Base-by-base conservation (phyloP, 2,888 invertebrate genomes). In the Oligia strigilis region DNA sequence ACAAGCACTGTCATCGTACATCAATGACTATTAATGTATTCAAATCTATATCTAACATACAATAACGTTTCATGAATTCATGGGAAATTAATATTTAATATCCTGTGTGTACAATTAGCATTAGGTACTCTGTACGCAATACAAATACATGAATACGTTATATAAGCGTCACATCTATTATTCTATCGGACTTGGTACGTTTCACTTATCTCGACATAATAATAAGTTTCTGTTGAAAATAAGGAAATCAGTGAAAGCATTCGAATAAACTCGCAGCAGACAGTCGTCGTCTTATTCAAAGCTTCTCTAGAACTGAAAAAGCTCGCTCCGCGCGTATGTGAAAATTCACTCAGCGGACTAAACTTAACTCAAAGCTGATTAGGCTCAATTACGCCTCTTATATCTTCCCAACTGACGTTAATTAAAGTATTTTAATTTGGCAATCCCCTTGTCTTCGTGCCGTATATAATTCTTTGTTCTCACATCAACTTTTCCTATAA, bases 401-500 rank as follows among this genome's bases (percentile, higher is more conserved):
- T 90, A 91, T 92, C 91, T 90, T 92, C 91, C 87, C 89, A 92
- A 92, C 89, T 89, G 90, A 91, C 91, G 90, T 93, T 95, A 94
- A 95, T 94, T 95, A 94, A 94, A 94, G 91, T 92, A 93, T 95
- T 93, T 92, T 92, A 93, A 94, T 94, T 92, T 93, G 83, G 79
- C 87, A 83, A 91, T 90, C 90, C 88, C 89, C 86, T 86, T 88
- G 85, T 91, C 90, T 89, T 90, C 86, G 88, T 83, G 74, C 85
- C 89, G 88, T 89, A 86, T 90, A 92, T 91, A 92, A 93, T 93
- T 94, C 91, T 94, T 93, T 93, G 92, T 94, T 92, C 90, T 92
- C 91, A 91, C 91, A 90, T 92, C 91, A 93, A 94, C 90, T 93
- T 94, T 93, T 92, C 84, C 88, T 82, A 84, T 79, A 90, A 93